Conservation (phyloP, 1,140 invertebrate genomes). For the Ceratoteleas bidentatus region DNA sequence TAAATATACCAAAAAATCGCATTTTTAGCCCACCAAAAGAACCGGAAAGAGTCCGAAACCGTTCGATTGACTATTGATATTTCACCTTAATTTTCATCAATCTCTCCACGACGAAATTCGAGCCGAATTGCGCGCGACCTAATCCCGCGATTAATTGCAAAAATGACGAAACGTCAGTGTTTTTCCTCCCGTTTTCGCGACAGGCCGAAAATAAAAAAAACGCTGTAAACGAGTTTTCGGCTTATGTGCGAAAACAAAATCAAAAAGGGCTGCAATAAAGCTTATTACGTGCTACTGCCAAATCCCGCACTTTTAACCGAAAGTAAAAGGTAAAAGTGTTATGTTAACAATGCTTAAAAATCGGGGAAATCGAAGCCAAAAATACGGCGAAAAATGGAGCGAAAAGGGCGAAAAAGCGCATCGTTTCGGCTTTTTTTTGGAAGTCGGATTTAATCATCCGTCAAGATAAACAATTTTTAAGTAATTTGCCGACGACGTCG, state of each 20-base stretch:
- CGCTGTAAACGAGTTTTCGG: slow-evolving; percentile 25
- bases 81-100: too few species aligned
- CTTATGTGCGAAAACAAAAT: slow-evolving; percentile 27
- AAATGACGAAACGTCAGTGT: slow-evolving; percentile 13
- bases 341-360: slow-evolving; percentile 35
- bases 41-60: too few species aligned
- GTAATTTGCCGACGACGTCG: slow-evolving; percentile 1
- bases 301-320: slow-evolving; percentile 31
- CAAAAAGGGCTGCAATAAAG: slow-evolving; percentile 38
- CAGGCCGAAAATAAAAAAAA: slow-evolving; percentile 7
- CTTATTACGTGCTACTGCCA: slow-evolving; percentile 37
- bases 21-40: too few species aligned
- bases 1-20: too few species aligned
- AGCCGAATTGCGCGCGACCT: too few species aligned
- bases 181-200: slow-evolving; percentile 20
- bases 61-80: too few species aligned
- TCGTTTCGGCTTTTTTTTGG: background rate
- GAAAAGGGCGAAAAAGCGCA: slow-evolving; percentile 16
- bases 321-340: slow-evolving; percentile 33
- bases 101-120: too few species aligned
- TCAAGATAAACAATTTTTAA: slow-evolving; percentile 19
- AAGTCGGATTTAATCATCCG: too few species aligned
- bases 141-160: background rate
- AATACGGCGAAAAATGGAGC: slow-evolving; percentile 4
- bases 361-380: slow-evolving; percentile 16